Conservation (phyloP, 2,797 vertebrate genomes). For the Propithecus perrieri region DNA sequence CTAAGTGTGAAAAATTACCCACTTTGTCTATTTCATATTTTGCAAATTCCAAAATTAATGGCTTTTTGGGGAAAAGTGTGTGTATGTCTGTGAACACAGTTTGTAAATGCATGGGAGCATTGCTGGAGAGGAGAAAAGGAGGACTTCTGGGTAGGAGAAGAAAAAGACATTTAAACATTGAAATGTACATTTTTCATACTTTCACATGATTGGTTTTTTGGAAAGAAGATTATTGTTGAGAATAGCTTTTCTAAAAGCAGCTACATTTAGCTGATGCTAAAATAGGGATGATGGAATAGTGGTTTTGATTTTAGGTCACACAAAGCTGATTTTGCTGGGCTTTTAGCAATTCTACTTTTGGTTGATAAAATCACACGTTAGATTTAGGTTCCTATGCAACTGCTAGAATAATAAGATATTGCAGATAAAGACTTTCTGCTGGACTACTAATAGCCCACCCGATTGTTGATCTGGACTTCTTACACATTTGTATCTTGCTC, state of each 20-base stretch:
- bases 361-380: neutral
- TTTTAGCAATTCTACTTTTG: neutral
- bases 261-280: constrained; percentile 70
- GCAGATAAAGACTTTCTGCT: neutral
- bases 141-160: neutral
- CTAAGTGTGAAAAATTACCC: constrained; percentile 89
- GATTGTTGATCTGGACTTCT: neutral
- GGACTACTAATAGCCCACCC: neutral
- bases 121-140: constrained; percentile 40
- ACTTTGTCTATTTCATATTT: constrained; percentile 88
- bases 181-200: constrained; percentile 35
- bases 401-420: neutral
- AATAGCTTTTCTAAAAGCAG: constrained; percentile 63
- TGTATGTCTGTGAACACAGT: constrained; percentile 80
- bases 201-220: constrained; percentile 34
- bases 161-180: neutral
- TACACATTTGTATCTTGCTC: neutral
- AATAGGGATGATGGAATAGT: neutral
- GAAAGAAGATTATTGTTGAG: constrained; percentile 76
- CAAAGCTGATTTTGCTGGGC: neutral
- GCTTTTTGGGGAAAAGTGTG: constrained; percentile 77
- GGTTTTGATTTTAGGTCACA: constrained; percentile 39
- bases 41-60: constrained; percentile 86
- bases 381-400: neutral
- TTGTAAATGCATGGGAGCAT: constrained; percentile 82